phyloP scores from a whole-genome alignment of 2,888 invertebrate genomes.

The Pristionchus exspectatus region DNA sequence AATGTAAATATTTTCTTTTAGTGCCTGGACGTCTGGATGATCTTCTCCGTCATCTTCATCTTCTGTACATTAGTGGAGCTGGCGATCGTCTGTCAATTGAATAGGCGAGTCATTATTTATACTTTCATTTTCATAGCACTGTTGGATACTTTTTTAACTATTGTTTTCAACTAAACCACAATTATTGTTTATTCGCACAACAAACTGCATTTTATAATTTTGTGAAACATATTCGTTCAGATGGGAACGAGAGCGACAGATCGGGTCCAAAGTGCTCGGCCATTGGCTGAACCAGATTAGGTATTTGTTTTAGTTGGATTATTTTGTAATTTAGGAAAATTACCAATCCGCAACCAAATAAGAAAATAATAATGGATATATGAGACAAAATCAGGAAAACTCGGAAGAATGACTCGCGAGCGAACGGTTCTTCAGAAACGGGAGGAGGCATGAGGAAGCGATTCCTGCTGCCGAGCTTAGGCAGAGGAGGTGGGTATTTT shows the following conservation, averaged over 20 bases:
- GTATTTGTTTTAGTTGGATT: constrained; percentile 9
- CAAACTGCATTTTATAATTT: background rate
- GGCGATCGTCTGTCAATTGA: constrained; percentile 78
- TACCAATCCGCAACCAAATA: background rate
- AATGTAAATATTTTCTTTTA: constrained; percentile 55
- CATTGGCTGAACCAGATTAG: constrained; percentile 78
- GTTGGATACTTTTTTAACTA: background rate
- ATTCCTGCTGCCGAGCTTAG: constrained; percentile 63
- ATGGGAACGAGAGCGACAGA: constrained; percentile 78
- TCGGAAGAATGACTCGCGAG: constrained; percentile 70
- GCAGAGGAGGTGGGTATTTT: constrained; percentile 23
- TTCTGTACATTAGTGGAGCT: constrained; percentile 78
- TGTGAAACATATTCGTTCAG: constrained; percentile 59
- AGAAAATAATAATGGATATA: background rate
- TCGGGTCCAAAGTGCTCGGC: constrained; percentile 77
- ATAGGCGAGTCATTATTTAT: constrained; percentile 60
- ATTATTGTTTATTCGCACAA: background rate
- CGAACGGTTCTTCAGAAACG: constrained; percentile 59
- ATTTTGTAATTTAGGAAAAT: background rate
- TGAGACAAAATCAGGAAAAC: constrained; percentile 66
- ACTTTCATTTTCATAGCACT: background rate
- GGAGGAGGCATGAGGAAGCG: constrained; percentile 68
- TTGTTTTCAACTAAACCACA: background rate
- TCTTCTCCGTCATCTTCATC: constrained; percentile 77
- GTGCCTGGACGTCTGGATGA: constrained; percentile 79